Conservation (phyloP, 2,888 invertebrate species). For the Ypsolopha scabrella region DNA sequence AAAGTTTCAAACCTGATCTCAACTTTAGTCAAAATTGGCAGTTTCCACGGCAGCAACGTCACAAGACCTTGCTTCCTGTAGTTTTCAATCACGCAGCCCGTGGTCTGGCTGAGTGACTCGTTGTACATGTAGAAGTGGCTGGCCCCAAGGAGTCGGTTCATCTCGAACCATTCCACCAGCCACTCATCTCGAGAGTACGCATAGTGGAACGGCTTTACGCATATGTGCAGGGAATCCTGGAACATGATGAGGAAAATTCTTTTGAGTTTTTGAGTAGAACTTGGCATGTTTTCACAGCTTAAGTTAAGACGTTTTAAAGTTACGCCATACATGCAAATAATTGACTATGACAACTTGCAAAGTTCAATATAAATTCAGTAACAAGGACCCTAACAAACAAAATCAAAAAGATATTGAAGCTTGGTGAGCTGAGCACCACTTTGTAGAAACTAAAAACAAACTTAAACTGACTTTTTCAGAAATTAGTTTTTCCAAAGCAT, state of each 20-base stretch:
- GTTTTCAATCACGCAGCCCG: constrained; percentile 80
- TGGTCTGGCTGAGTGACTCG: constrained; percentile 84
- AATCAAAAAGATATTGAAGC: no score
- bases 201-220: constrained; percentile 93
- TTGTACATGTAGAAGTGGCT: constrained; percentile 93
- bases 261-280: background rate
- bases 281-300: no score
- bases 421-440: no score
- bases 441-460: no score
- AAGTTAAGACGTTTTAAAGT: no score
- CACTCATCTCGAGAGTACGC: constrained; percentile 86
- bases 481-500: no score
- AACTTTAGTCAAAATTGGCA: constrained; percentile 85
- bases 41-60: constrained; percentile 84
- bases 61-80: constrained; percentile 76
- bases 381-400: no score
- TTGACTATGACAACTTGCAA: no score
- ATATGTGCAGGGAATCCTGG: constrained; percentile 77
- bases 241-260: constrained; percentile 14
- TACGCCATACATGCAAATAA: no score
- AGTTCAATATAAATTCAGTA: no score
- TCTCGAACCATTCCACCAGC: constrained; percentile 89
- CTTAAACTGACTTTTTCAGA: no score
- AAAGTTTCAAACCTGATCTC: constrained; percentile 73
- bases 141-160: constrained; percentile 86